phyloP scores from a whole-genome alignment of 2,113 vertebrate species.

The rabbit (Oryctolagus cuniculus) region mOryCun1.1 NC_091435.1:160158001-160158500 shows the following conservation, averaged over 20 bases:
- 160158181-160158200: slow-evolving; percentile 43
- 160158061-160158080: not conserved
- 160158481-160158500: slow-evolving; percentile 70
- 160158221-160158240: slow-evolving; percentile 67
- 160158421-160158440: slow-evolving; percentile 85
- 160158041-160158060: not conserved
- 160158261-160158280: slow-evolving; percentile 83
- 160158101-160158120: too few relatives aligned
- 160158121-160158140: too few relatives aligned
- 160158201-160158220: slow-evolving; percentile 58
- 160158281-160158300: slow-evolving; percentile 86
- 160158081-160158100: too few relatives aligned
- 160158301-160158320: slow-evolving; percentile 88
- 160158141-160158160: too few relatives aligned
- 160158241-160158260: slow-evolving; percentile 71
- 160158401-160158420: slow-evolving; percentile 87
- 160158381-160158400: slow-evolving; percentile 93
- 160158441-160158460: slow-evolving; percentile 88
- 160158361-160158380: slow-evolving; percentile 86
- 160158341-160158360: slow-evolving; percentile 89
- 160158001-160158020: not conserved
- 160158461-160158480: slow-evolving; percentile 71
- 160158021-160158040: not conserved
- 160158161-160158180: slow-evolving; percentile 26
- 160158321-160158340: slow-evolving; percentile 92